Evolutionary conservation across 1,140 invertebrate species (phyloP), one percentile per base, ranked within the genome.

Genomic region (Drosophila arizonae): DNA sequence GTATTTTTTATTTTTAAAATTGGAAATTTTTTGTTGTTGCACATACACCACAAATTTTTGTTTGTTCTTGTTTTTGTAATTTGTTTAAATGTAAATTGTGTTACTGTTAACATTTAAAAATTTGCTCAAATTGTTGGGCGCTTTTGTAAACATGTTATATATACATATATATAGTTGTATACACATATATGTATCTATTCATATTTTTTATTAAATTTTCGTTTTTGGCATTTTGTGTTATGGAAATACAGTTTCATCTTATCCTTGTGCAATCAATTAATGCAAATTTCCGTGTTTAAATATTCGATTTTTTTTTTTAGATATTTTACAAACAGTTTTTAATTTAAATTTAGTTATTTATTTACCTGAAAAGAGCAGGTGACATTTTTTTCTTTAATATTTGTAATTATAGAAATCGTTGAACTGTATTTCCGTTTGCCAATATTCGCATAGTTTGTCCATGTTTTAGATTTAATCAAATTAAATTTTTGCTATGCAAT

Each of bases 1-100:
- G 75, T 74, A 71, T 72, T 70, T 39, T 84, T 77, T 89, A 78
- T 80, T 87, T 86, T 78, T 89, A 79, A 88, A 88, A 87, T 84
- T 88, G 71, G 61, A 82, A 89, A 80, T 77, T 74, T 74, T 72
- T 88, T 80, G 24, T 46, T 26, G 33, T 33, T 6, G 39, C 55
- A 57, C 51, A 79, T 79, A 84, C 70, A 77, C 84, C 84, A 87
- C 85, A 87, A 70, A 80, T 77, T 81, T 79, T 45, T 24, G 21
- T 17, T 46, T 46, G 15, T 45, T 43, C 15, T 43, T 43, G 3
- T 17, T 46, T 46, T 46, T 46, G 10, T 76, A 67, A 72, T 72
- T 79, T 62, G 72, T 76, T 76, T 58, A 62, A 66, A 50, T 52
- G 65, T 66, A 55, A 62, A 69, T 74, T 30, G 24, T 57, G 30